Evolutionary conservation across 2,888 invertebrate species (phyloP).

Genomic region (Leucophenga montana): DNA sequence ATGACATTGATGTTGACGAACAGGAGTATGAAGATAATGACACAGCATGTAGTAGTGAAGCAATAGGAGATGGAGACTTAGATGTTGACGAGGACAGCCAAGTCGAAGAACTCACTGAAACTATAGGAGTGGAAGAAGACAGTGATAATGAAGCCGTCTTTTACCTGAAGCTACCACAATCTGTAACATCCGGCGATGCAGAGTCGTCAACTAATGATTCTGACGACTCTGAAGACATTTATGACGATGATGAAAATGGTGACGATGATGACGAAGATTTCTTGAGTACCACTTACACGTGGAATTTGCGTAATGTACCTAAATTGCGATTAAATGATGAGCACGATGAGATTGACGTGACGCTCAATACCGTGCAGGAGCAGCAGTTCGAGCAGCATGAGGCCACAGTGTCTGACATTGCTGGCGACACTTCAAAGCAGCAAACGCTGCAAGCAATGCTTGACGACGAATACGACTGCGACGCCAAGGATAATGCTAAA

Average conservation of each 20-base stretch:
- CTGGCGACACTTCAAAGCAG: conserved; percentile 46
- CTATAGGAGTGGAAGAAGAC: not conserved
- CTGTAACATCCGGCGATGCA: conserved; percentile 21
- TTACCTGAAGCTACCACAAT: conserved; percentile 46
- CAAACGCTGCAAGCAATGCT: conserved; percentile 44
- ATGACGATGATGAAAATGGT: conserved; percentile 32
- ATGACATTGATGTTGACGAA: conserved; percentile 33
- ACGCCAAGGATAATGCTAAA: not conserved
- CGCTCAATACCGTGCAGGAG: conserved; percentile 34
- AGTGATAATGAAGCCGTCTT: conserved; percentile 35
- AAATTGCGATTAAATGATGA: conserved; percentile 58
- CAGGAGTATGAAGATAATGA: conserved; percentile 42
- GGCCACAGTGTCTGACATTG: conserved; percentile 15
- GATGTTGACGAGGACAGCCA: conserved; percentile 26
- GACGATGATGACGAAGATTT: conserved; percentile 59
- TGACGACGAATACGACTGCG: not conserved
- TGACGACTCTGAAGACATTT: conserved; percentile 37
- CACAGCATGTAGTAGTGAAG: not conserved
- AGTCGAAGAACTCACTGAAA: conserved; percentile 1
- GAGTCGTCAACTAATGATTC: conserved; percentile 1
- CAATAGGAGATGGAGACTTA: conserved; percentile 21
- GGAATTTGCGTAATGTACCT: conserved; percentile 68
- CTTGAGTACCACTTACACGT: conserved; percentile 68
- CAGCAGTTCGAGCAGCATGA: conserved; percentile 29
- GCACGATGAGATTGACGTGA: conserved; percentile 37